Percentiles rank a stretch among this genome's conserved stretches.
phyloP scores from a whole-genome alignment of 2,113 vertebrate species.

The Urocynchramus pylzowi region DNA sequence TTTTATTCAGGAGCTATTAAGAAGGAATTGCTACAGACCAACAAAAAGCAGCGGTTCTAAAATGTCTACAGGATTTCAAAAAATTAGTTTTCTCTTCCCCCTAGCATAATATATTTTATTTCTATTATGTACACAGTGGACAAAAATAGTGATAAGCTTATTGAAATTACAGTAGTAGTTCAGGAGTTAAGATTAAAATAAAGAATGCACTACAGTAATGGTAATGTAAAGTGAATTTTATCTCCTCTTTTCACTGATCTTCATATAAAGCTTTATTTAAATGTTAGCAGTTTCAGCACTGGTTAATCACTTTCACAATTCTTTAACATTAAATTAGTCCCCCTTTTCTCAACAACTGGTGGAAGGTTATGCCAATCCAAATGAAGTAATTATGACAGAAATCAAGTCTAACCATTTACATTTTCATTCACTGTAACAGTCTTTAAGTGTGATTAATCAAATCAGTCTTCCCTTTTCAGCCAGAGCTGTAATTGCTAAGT shows the following conservation, averaged over 20 bases:
- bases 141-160: not conserved
- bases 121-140: not conserved
- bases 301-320: slow-evolving; percentile 64
- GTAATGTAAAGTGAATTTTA: not conserved
- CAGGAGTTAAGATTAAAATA: not conserved
- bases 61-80: not conserved
- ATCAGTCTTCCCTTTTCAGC: slow-evolving; percentile 62
- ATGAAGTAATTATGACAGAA: slow-evolving; percentile 69
- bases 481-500: slow-evolving; percentile 67
- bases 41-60: not conserved
- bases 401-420: slow-evolving; percentile 62
- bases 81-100: not conserved
- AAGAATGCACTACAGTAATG: not conserved
- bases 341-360: slow-evolving; percentile 28
- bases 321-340: slow-evolving; percentile 57
- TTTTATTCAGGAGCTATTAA: not conserved
- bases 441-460: slow-evolving; percentile 76
- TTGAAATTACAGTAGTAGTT: not conserved
- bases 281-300: slow-evolving; percentile 30
- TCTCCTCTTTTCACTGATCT: slow-evolving; percentile 20
- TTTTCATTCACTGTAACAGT: slow-evolving; percentile 35
- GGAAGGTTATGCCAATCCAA: slow-evolving; percentile 53
- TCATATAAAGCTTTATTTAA: slow-evolving; percentile 53
- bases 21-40: not conserved
- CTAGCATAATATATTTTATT: not conserved